A percentile compares a stretch with the other conserved stretches of the same genome.
phyloP scores from a whole-genome alignment of 1,140 invertebrate species.

The Rhopalosiphum maidis region DNA sequence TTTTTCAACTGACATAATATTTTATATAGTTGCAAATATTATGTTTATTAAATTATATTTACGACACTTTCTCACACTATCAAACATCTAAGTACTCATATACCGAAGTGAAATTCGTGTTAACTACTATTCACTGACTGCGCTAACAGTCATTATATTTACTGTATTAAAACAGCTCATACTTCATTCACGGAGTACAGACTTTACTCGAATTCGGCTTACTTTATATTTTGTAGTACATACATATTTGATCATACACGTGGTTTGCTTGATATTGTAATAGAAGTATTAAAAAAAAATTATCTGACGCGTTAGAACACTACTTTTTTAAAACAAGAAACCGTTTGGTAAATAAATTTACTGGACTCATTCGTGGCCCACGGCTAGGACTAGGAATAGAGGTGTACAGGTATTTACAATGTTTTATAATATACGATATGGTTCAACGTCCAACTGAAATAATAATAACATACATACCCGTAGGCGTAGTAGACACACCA shows the following conservation, averaged over 20 bases:
- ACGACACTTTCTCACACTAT: background rate
- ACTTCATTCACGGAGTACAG: background rate
- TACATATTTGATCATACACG: background rate
- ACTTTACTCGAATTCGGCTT: background rate
- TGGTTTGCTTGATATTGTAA: background rate
- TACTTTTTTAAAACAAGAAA: background rate
- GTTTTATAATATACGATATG: background rate
- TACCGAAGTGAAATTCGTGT: no score
- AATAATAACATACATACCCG: constrained; percentile 5
- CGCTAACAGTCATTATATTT: background rate
- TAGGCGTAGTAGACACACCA: background rate
- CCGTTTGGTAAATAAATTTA: background rate
- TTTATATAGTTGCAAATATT: background rate
- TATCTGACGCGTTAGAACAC: background rate
- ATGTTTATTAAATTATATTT: background rate
- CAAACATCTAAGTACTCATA: no score
- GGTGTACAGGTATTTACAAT: background rate
- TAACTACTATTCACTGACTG: no score
- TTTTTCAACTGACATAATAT: background rate
- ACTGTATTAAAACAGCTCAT: background rate
- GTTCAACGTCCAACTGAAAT: background rate
- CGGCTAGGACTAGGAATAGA: background rate
- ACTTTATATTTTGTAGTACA: background rate
- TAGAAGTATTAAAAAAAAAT: no score
- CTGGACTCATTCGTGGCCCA: background rate